Percentiles rank a stretch among this genome's conserved stretches.
These are phyloP conservation scores for Psococerastis gibbosa DNA, from an alignment of 2,888 invertebrate species.

Conservation along the genomic window DNA sequence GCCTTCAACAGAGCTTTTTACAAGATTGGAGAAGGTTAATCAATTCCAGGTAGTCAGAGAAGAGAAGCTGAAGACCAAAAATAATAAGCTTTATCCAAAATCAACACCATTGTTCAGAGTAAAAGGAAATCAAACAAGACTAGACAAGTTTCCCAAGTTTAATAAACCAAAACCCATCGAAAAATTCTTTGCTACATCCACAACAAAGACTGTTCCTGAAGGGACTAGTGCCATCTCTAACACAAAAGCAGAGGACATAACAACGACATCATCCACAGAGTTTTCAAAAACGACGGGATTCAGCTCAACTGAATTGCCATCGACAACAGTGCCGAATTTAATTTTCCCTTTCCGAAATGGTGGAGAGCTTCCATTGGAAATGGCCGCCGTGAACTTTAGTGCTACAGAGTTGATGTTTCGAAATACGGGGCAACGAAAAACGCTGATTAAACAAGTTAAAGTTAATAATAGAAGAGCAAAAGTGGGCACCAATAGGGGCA, in stretches of 20 bases:
- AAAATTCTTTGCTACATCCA: neutral
- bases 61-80: neutral
- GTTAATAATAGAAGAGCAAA: neutral
- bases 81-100: neutral
- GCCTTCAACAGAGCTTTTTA: neutral
- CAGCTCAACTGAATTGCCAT: neutral
- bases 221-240: neutral
- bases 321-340: neutral
- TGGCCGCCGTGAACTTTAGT: neutral
- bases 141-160: neutral
- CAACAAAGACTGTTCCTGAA: neutral
- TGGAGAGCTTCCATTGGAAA: constrained; percentile 5
- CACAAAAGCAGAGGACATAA: neutral
- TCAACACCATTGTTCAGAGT: constrained; percentile 3
- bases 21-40: constrained; percentile 4
- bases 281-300: neutral
- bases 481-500: neutral
- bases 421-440: constrained; percentile 3
- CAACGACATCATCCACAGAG: neutral
- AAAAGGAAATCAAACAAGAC: neutral
- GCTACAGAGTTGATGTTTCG: neutral
- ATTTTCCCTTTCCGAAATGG: constrained; percentile 8
- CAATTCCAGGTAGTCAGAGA: neutral
- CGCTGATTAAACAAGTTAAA: constrained; percentile 7
- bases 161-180: constrained; percentile 3